Evolutionary conservation across 2,113 vertebrate species (phyloP).

Genomic region (Nothoprocta pentlandii): DNA sequence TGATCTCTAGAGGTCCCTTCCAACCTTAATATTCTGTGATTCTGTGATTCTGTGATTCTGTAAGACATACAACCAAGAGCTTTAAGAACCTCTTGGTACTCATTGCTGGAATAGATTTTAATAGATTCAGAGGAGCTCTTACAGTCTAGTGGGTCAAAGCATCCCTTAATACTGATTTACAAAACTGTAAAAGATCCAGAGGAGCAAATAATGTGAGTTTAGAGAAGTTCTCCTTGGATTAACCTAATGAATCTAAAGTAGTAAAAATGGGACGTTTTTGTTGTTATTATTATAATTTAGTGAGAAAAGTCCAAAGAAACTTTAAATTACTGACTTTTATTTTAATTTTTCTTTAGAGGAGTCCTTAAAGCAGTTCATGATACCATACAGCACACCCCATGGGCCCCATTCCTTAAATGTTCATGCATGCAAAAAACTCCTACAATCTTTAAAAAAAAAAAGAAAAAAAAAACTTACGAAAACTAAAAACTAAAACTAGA

Average conservation of each 20-base stretch:
- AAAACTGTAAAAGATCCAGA: neutral
- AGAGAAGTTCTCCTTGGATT: slow-evolving; percentile 5
- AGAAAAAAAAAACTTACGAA: neutral
- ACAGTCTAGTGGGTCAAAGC: neutral
- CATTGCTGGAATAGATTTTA: neutral
- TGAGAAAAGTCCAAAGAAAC: neutral
- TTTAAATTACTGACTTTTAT: neutral
- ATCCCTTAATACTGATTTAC: neutral
- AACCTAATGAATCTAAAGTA: neutral
- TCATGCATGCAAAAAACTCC: neutral
- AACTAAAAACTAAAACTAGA: neutral
- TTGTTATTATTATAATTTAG: neutral
- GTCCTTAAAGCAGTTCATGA: neutral
- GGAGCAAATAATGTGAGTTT: neutral
- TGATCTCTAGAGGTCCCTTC: no score
- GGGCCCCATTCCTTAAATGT: neutral
- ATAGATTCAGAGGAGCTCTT: neutral
- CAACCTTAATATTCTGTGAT: no score
- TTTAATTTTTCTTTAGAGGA: neutral
- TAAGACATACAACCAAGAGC: neutral
- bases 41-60: no score
- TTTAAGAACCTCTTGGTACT: neutral
- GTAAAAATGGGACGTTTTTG: neutral
- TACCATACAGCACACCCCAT: neutral
- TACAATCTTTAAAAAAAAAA: neutral